A percentile compares a stretch with the other conserved stretches of the same genome.
Evolutionary conservation across 2,797 vertebrate species (phyloP).

Genomic region (Diplodus sargus): DNA sequence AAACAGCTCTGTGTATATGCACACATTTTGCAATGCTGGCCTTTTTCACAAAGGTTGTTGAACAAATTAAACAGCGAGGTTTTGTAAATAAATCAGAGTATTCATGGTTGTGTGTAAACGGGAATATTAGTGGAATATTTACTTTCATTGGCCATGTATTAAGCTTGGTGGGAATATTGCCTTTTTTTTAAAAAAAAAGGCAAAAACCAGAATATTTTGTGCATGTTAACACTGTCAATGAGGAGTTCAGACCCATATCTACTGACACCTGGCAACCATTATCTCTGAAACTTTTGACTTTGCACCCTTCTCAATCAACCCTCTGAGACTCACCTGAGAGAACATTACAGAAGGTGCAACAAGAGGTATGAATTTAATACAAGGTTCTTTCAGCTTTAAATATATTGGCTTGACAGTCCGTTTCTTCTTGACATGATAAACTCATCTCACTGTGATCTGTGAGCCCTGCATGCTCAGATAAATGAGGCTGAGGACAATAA

Average conservation of each 20-base stretch:
- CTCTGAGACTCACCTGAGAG: background rate
- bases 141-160: too few species aligned
- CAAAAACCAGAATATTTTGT: too few species aligned
- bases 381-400: constrained; percentile 12
- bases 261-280: background rate
- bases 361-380: background rate
- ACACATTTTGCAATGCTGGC: too few species aligned
- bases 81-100: too few species aligned
- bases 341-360: background rate
- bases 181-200: too few species aligned
- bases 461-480: background rate
- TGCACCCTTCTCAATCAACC: background rate
- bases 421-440: background rate
- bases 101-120: too few species aligned
- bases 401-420: background rate
- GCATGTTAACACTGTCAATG: background rate
- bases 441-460: background rate
- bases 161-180: too few species aligned
- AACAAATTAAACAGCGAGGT: too few species aligned
- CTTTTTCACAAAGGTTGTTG: too few species aligned
- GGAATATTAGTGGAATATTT: too few species aligned
- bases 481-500: constrained; percentile 19
- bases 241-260: background rate
- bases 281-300: background rate
- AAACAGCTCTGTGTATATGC: too few species aligned